Evolutionary conservation across 2,113 vertebrate genomes (phyloP).

Genomic region (Callionymus lyra): DNA sequence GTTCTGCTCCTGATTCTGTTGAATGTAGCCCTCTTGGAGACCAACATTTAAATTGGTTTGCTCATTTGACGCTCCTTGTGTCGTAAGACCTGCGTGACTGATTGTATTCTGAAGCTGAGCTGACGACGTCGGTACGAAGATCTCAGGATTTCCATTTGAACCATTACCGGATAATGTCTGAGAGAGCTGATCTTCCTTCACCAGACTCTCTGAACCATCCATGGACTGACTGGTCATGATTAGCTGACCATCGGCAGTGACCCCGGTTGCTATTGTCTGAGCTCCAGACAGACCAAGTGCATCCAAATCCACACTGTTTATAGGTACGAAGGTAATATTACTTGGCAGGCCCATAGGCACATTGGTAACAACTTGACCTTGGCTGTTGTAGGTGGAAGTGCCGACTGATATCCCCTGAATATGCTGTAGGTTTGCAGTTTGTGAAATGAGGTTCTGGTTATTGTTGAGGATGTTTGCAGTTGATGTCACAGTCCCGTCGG

Average conservation of each 20-base stretch:
- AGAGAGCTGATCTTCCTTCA: constrained; percentile 83
- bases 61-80: constrained; percentile 76
- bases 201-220: constrained; percentile 80
- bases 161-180: constrained; percentile 77
- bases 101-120: constrained; percentile 82
- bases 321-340: constrained; percentile 98
- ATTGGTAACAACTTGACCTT: constrained; percentile 94
- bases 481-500: constrained; percentile 80
- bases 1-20: constrained; percentile 84
- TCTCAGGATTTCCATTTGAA: constrained; percentile 81
- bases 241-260: constrained; percentile 94
- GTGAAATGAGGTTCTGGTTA: constrained; percentile 89
- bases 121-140: constrained; percentile 95
- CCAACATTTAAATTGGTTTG: constrained; percentile 75
- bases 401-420: constrained; percentile 92
- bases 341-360: constrained; percentile 94
- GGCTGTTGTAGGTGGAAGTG: constrained; percentile 87
- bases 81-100: constrained; percentile 81
- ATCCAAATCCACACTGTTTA: constrained; percentile 96
- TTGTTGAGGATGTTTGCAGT: constrained; percentile 77
- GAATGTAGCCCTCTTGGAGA: constrained; percentile 86
- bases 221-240: constrained; percentile 82
- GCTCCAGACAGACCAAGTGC: constrained; percentile 90
- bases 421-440: constrained; percentile 85
- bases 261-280: constrained; percentile 93